Evolutionary conservation across 2,888 invertebrate species (phyloP), one percentile per base, ranked within the genome.

Genomic region (Folsomia manolachei): DNA sequence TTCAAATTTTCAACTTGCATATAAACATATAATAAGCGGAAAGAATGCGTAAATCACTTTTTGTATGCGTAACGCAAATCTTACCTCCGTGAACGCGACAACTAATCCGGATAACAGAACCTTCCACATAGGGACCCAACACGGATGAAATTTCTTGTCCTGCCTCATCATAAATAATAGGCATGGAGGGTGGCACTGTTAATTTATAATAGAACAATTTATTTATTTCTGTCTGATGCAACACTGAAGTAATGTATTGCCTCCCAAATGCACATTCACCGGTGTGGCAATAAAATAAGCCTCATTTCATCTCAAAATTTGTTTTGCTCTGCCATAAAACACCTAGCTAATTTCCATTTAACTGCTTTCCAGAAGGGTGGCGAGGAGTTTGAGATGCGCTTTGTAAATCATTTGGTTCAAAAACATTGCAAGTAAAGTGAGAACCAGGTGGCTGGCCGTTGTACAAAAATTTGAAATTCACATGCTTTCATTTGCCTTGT

Each of bases 11-110:
- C n/a, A n/a, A n/a, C n/a, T n/a, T n/a, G n/a, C n/a, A n/a, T n/a
- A n/a, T n/a, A n/a, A n/a, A n/a, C n/a, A n/a, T n/a, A n/a, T n/a
- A n/a, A n/a, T n/a, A n/a, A n/a, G n/a, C n/a, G n/a, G n/a, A n/a
- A n/a, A n/a, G n/a, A n/a, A n/a, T n/a, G n/a, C n/a, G n/a, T n/a
- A n/a, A n/a, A n/a, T n/a, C n/a, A n/a, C n/a, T n/a, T n/a, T n/a
- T n/a, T n/a, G n/a, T n/a, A n/a, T n/a, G n/a, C n/a, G n/a, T n/a
- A n/a, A n/a, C n/a, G n/a, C n/a, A n/a, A 52, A 66, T 26, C 86
- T 88, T 86, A 94, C 94, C 95, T 85, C 94, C 94, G 81, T 88
- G 88, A 72, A 93, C 94, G 85, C 92, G 91, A 84, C 95, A 95
- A 75, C 91, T 91, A 72, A 95, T 87, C 80, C 91, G 89, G 72